Percentiles rank a stretch among this genome's conserved stretches.
These are phyloP conservation scores for Laothoe populi DNA, from an alignment of 2,888 invertebrate genomes.

Conservation along the genomic window DNA sequence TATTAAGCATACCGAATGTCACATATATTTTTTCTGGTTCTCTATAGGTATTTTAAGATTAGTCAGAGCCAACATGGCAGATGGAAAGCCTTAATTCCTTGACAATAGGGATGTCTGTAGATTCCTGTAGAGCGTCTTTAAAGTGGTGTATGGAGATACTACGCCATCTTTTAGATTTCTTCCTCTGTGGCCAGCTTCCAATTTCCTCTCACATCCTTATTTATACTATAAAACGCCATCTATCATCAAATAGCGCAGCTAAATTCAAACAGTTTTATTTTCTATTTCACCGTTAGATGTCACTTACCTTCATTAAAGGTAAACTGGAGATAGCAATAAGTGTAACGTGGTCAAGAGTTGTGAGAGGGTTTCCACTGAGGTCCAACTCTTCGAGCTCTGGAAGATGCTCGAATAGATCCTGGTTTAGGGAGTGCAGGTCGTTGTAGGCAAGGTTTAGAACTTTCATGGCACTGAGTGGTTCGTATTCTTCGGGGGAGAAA, in stretches of 20 bases:
- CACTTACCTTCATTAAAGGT: conserved; percentile 85
- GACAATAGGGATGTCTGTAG: too few species aligned
- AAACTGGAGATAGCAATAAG: conserved; percentile 87
- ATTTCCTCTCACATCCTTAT: too few species aligned
- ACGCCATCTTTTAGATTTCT: too few species aligned
- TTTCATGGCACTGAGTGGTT: conserved; percentile 85
- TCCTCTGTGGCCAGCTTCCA: too few species aligned
- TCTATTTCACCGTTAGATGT: too few species aligned
- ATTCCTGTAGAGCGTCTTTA: too few species aligned
- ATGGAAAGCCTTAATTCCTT: too few species aligned
- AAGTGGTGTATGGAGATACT: too few species aligned
- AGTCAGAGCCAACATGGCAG: too few species aligned
- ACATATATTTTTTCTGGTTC: neutral
- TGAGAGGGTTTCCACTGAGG: conserved; percentile 90
- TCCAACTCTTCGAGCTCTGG: conserved; percentile 87
- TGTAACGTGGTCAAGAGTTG: conserved; percentile 86
- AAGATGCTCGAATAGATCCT: conserved; percentile 91
- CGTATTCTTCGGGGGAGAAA: conserved; percentile 82
- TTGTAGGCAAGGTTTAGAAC: conserved; percentile 89
- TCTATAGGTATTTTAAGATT: neutral
- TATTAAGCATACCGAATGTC: neutral
- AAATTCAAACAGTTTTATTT: too few species aligned
- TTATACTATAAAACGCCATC: too few species aligned
- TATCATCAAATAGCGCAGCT: too few species aligned
- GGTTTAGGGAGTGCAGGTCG: conserved; percentile 87